Evolutionary conservation across 1,140 invertebrate genomes (phyloP), one percentile per base, ranked within the genome.

Genomic region (Lepidostoma basale): DNA sequence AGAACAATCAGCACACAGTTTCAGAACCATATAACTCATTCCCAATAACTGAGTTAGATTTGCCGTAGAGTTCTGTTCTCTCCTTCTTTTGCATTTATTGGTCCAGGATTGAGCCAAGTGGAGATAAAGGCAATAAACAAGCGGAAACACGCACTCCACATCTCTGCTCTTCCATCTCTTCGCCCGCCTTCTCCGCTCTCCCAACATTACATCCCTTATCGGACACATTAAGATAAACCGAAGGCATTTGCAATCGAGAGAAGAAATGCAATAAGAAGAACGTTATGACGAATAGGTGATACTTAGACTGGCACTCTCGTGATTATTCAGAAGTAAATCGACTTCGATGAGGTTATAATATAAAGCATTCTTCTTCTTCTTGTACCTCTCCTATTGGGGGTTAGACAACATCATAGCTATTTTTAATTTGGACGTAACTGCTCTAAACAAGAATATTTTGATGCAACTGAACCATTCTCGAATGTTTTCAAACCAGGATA

Each of bases 191-290:
- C n/a, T n/a, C n/a, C n/a, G 5, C 30, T 12, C 12, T n/a, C n/a
- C 25, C 10, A 14, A 42, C 56, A 42, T 60, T 26, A 42, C 56
- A 6, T 42, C 9, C 56, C 39, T 60, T 60, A 60, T 60, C 56
- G 20, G 16, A 16, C 54, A 60, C 56, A 60, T 60, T 60, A 60
- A 60, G 56, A 60, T 60, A 60, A 60, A 60, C 56, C 56, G 36
- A 42, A 56, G 30, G 18, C 39, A 39, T 16, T 42, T 60, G 26
- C 25, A 56, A 60, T 60, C 22, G 56, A 56, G 14, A 54, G 52
- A 56, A 39, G 36, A 20, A 56, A 22, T 33, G 30, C 52, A 36
- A 16, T 56, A 33, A 56, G 52, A 56, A 33, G 8, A 56, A 56
- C 23, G 52, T 56, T 56, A 56, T 33, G 52, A 56, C 52, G 52